Percentiles rank a stretch among this genome's conserved stretches.
Conservation (phyloP, 2,797 vertebrate species). For the Lepilemur septentrionalis region DNA sequence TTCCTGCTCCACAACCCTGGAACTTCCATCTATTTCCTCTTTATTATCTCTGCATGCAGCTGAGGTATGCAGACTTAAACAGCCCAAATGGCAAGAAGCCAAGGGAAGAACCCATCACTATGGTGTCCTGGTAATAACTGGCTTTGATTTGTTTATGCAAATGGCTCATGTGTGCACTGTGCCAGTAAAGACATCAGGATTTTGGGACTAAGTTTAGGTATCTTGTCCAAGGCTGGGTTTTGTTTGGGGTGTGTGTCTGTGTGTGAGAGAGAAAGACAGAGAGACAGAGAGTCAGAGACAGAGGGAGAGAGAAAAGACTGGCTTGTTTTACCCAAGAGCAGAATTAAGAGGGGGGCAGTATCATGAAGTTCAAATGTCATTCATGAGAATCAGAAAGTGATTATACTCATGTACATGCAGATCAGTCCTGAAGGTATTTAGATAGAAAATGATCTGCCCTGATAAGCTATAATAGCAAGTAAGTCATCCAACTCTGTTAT, state of each 20-base stretch:
- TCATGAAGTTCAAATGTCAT: not conserved
- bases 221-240: not conserved
- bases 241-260: not conserved
- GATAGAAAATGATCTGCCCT: not conserved
- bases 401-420: not conserved
- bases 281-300: not conserved
- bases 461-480: not conserved
- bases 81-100: not conserved
- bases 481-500: accelerated
- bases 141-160: not conserved
- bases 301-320: not conserved
- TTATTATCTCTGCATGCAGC: not conserved
- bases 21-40: not conserved
- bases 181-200: not conserved
- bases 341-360: not conserved
- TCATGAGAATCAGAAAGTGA: not conserved
- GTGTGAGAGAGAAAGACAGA: not conserved
- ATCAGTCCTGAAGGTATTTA: not conserved
- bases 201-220: not conserved
- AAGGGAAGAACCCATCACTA: not conserved
- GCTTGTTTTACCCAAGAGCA: not conserved
- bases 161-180: not conserved
- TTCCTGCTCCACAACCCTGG: not conserved
- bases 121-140: not conserved
- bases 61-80: not conserved